Conservation (phyloP, 2,113 vertebrate species). For the Atherinomorus stipes region DNA sequence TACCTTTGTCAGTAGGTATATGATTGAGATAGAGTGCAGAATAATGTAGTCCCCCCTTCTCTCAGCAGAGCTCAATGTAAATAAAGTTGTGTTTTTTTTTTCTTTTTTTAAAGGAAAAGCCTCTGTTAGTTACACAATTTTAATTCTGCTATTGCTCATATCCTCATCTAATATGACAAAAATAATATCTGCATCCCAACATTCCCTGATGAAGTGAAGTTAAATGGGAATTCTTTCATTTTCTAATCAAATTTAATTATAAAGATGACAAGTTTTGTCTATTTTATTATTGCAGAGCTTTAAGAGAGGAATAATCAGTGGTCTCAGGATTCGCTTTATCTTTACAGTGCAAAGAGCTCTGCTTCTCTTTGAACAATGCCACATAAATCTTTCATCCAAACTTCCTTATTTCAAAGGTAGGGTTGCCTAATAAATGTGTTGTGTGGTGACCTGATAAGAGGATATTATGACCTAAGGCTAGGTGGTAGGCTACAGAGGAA, state of each 20-base stretch:
- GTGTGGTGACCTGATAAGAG: conserved; percentile 72
- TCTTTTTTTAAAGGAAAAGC: too few relatives aligned
- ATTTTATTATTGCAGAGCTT: conserved; percentile 26
- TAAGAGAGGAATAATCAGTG: conserved; percentile 37
- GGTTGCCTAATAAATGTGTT: conserved; percentile 74
- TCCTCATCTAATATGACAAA: not conserved
- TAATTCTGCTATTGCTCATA: not conserved
- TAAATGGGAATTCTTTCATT: not conserved
- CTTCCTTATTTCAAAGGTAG: conserved; percentile 80
- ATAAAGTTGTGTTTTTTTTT: conserved; percentile 8
- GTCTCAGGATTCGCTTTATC: conserved; percentile 61
- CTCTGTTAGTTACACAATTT: not conserved
- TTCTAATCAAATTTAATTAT: not conserved
- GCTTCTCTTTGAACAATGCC: conserved; percentile 80
- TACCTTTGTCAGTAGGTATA: conserved; percentile 66
- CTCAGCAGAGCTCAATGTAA: conserved; percentile 31
- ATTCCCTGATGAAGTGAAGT: not conserved
- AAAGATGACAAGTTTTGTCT: conserved; percentile 7
- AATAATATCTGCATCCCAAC: not conserved
- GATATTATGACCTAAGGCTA: conserved; percentile 75
- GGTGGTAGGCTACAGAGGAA: conserved; percentile 67
- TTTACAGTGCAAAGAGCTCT: conserved; percentile 71
- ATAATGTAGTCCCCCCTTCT: conserved; percentile 26
- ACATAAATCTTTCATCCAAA: conserved; percentile 80
- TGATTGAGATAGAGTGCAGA: conserved; percentile 58